Evolutionary conservation across 2,797 vertebrate species (phyloP).

Genomic region (Tangara arthus): DNA sequence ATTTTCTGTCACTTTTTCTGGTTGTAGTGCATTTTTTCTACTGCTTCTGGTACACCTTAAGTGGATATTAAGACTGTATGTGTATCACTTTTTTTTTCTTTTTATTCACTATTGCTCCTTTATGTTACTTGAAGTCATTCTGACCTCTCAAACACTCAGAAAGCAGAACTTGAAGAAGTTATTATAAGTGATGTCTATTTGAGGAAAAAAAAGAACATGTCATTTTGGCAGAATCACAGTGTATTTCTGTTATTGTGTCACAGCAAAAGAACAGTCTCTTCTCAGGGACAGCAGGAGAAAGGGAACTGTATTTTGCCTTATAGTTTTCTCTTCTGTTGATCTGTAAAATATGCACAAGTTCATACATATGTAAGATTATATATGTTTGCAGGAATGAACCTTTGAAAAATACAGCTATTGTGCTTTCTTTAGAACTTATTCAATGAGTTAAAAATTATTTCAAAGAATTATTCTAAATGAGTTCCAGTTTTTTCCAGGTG

Average conservation of each 20-base stretch:
- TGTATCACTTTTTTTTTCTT: neutral
- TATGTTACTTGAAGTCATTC: neutral
- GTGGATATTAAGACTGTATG: neutral
- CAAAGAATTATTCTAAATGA: neutral
- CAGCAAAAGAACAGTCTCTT: neutral
- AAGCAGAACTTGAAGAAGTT: neutral
- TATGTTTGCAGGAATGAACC: neutral
- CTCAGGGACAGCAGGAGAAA: neutral
- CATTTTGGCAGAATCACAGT: neutral
- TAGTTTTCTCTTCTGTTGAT: neutral
- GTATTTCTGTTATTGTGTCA: neutral
- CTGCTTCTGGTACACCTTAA: neutral
- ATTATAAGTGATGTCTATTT: neutral
- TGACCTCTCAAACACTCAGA: neutral
- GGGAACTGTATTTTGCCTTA: neutral
- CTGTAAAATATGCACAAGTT: neutral
- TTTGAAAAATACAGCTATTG: neutral
- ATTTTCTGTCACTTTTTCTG: neutral
- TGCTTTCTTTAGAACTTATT: neutral
- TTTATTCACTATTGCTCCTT: neutral
- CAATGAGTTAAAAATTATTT: neutral
- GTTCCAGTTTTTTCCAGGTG: neutral
- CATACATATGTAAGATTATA: neutral
- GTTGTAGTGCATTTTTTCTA: neutral
- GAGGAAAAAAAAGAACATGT: neutral